Evolutionary conservation across 1,140 invertebrate genomes (phyloP).

Genomic region (Mizuhopecten yessoensis): DNA sequence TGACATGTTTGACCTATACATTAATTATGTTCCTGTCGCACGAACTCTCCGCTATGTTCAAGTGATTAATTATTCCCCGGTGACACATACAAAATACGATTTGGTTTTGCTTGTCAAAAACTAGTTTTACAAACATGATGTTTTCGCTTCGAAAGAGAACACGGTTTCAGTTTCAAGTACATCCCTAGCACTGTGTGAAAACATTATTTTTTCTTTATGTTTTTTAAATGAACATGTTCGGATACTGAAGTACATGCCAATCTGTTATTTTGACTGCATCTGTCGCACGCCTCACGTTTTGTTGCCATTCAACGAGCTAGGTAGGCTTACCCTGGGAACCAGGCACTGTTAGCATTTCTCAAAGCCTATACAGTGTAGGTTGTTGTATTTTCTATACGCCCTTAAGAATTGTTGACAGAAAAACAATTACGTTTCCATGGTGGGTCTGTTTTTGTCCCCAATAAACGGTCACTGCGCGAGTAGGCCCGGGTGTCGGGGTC

Average conservation of each 20-base stretch:
- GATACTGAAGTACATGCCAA: not conserved
- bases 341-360: not conserved
- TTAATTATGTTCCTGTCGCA: conserved; percentile 11
- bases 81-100: conserved; percentile 16
- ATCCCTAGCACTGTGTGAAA: conserved; percentile 25
- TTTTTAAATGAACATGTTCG: conserved; percentile 27
- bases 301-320: not conserved
- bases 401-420: conserved; percentile 34
- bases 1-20: not conserved
- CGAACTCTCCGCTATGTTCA: not conserved
- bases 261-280: conserved; percentile 38
- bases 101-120: conserved; percentile 16
- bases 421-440: conserved; percentile 26
- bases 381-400: conserved; percentile 21
- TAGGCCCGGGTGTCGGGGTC: not conserved
- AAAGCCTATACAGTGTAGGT: conserved; percentile 16
- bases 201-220: conserved; percentile 36
- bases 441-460: conserved; percentile 24
- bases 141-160: conserved; percentile 20
- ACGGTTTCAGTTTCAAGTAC: conserved; percentile 20
- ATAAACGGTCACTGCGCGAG: conserved; percentile 21
- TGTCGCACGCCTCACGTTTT: conserved; percentile 4
- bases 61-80: conserved; percentile 20
- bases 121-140: conserved; percentile 29
- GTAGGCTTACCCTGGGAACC: conserved; percentile 13